Evolutionary conservation across 2,113 vertebrate genomes (phyloP).

Genomic region (Varanus komodoensis): DNA sequence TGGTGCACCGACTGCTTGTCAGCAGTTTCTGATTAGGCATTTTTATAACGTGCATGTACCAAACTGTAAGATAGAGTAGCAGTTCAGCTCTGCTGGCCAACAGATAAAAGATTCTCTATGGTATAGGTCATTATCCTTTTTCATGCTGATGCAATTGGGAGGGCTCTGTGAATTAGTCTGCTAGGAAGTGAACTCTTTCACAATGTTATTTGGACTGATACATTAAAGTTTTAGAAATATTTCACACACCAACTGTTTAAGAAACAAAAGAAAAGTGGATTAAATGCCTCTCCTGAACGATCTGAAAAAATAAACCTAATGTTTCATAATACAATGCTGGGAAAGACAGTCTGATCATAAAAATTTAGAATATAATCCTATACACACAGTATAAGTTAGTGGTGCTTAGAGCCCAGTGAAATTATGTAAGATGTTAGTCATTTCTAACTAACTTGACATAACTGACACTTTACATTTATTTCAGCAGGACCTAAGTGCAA

Average conservation of each 20-base stretch:
- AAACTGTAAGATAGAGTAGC: not conserved
- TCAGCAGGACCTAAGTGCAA: not conserved
- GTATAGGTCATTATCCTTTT: not conserved
- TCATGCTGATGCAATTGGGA: not conserved
- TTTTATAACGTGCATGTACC: not conserved
- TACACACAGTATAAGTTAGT: not conserved
- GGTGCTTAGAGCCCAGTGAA: not conserved
- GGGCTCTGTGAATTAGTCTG: not conserved
- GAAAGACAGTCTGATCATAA: not conserved
- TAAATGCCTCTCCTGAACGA: not conserved
- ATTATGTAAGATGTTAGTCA: not conserved
- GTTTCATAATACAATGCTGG: not conserved
- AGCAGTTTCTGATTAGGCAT: conserved; percentile 10
- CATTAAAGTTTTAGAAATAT: not conserved
- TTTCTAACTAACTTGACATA: too few species aligned
- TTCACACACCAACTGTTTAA: not conserved
- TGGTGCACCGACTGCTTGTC: not conserved
- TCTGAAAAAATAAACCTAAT: not conserved
- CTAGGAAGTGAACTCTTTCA: not conserved
- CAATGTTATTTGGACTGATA: not conserved
- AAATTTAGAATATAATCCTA: not conserved
- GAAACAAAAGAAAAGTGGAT: not conserved
- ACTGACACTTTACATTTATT: not conserved
- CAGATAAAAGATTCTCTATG: not conserved
- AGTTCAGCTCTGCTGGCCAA: not conserved